These are phyloP conservation scores for Lagenorhynchus albirostris DNA, from an alignment of 2,113 vertebrate genomes.

Conservation along the genomic window DNA sequence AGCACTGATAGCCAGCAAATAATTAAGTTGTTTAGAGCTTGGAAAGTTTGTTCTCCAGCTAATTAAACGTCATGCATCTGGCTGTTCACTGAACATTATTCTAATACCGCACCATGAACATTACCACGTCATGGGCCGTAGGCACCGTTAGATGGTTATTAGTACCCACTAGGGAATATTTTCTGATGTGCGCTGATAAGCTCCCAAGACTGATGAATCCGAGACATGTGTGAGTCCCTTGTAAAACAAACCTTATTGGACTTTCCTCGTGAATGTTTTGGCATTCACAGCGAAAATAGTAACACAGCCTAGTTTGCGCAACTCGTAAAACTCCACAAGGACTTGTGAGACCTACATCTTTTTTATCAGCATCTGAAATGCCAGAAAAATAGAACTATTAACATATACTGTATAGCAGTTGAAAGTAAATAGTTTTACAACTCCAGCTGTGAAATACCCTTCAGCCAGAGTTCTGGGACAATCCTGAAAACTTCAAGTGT, in stretches of 20 bases:
- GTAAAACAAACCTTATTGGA: neutral
- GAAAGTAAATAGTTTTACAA: conserved; percentile 44
- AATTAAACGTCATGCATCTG: neutral
- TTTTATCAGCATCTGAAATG: conserved; percentile 25
- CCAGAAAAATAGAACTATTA: conserved; percentile 30
- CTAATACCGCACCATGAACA: neutral
- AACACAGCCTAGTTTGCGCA: conserved; percentile 7
- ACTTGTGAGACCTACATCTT: conserved; percentile 32
- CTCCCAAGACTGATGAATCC: conserved; percentile 10
- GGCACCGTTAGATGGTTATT: neutral
- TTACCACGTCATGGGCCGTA: neutral
- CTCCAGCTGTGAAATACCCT: conserved; percentile 19
- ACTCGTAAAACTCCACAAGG: conserved; percentile 40
- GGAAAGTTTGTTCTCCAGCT: neutral
- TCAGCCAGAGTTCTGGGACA: neutral
- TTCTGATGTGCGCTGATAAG: neutral
- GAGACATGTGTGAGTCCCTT: conserved; percentile 22
- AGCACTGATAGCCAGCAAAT: neutral
- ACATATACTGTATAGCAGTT: conserved; percentile 10
- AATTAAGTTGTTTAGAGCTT: conserved; percentile 31
- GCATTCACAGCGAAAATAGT: conserved; percentile 23
- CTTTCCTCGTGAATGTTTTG: conserved; percentile 5
- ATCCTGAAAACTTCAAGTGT: conserved; percentile 2
- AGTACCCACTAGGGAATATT: neutral
- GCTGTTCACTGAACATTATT: conserved; percentile 24